Conservation (phyloP, 2,113 vertebrate genomes). For the Rynchops niger region DNA sequence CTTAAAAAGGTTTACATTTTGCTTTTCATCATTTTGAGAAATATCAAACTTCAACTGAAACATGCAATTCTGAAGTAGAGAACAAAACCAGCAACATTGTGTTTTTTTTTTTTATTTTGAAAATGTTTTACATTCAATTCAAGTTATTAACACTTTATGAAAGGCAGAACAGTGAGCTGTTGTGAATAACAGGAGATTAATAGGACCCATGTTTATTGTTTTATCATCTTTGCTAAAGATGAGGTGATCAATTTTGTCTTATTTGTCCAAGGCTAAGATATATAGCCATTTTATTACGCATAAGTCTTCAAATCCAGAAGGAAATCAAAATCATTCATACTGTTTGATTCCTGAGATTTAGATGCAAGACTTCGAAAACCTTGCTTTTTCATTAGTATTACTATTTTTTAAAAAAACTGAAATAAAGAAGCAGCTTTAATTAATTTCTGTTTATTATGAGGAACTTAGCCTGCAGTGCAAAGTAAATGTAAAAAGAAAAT, state of each 20-base stretch:
- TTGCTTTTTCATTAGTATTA: neutral
- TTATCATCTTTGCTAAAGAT: neutral
- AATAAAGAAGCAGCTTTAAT: neutral
- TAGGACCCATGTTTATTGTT: neutral
- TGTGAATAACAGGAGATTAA: neutral
- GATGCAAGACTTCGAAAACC: neutral
- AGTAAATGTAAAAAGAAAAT: neutral
- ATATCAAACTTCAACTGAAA: neutral
- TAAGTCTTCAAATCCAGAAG: neutral
- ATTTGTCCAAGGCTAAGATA: neutral
- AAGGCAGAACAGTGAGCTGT: neutral
- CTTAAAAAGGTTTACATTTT: neutral
- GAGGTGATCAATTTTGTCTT: neutral
- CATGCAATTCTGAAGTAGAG: neutral
- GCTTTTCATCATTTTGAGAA: neutral
- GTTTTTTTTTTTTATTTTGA: neutral
- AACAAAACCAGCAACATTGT: neutral
- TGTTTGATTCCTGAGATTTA: neutral
- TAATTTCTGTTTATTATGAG: neutral
- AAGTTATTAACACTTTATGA: neutral
- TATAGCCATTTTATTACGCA: neutral
- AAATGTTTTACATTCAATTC: neutral
- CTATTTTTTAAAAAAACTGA: neutral
- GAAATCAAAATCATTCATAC: neutral
- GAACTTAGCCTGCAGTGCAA: neutral